Evolutionary conservation across 1,140 invertebrate species (phyloP), one percentile per base, ranked within the genome.

Genomic region (Brachionus manjavacas): DNA sequence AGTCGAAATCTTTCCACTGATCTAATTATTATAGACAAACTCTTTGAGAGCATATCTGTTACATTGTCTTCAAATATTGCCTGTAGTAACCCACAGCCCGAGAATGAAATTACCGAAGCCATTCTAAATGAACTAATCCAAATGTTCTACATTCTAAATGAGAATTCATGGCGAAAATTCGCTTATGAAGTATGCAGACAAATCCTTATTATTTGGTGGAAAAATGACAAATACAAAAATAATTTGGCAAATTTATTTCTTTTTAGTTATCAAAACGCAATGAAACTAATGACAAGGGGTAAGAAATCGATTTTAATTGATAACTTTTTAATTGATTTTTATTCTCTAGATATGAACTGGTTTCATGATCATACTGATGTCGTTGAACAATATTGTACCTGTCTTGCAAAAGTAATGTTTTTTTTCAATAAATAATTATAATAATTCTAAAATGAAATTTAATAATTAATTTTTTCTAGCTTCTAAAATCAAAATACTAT

Each of bases 301-400:
- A 25, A 46, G 23, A 14, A 1, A 43, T 74, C n/a, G 7, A 74
- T 20, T 43, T 11, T 3, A 16, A 3, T 11, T 6, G 20, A 20
- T 1, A 41, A 41, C 43, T 74, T 41, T 39, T 41, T 41, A 43
- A 9, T 25, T 2, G 7, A 28, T 43, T 76, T 76, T 76, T 76
- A 14, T 49, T 25, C 12, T 76, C 7, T 49, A 76, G 79, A 81
- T 68, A 81, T 81, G 79, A 81, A 60, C 12, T 81, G 79, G 79
- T 81, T 81, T n/a, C 79, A 81, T 68, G 79, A 81, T 20, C 79
- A 81, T 25, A 81, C 79, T 20, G 79, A 81, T 68, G 79, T 81
- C 25, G 79, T 81, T 12, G 79, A 81, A 46, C 79, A 81, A 68
- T 81, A 81, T 46, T 81, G 52, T 68, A 81, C 79, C 4, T 81